Evolutionary conservation across 2,888 invertebrate species (phyloP).

Genomic region (Hesperia comma): DNA sequence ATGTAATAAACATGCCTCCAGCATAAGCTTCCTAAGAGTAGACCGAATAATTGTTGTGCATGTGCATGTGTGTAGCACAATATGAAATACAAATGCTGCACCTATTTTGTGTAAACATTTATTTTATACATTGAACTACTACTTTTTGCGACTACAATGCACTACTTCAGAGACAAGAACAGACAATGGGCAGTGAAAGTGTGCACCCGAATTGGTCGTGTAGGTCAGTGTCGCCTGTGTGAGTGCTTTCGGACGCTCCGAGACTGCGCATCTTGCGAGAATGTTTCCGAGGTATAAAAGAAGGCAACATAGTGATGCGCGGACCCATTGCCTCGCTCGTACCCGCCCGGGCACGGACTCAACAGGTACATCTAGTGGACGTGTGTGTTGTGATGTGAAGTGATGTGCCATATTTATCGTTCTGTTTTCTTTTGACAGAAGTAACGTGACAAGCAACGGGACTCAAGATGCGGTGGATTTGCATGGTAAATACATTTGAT

Average conservation of each 20-base stretch:
- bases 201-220: constrained; percentile 61
- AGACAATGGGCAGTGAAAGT: constrained; percentile 55
- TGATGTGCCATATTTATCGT: constrained; percentile 45
- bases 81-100: no score
- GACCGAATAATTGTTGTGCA: no score
- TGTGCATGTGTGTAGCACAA: no score
- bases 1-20: no score
- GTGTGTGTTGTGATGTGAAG: constrained; percentile 44
- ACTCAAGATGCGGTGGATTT: constrained; percentile 71
- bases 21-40: no score
- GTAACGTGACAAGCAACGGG: constrained; percentile 54
- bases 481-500: constrained; percentile 63
- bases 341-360: constrained; percentile 51
- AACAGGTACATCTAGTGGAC: constrained; percentile 46
- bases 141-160: neutral
- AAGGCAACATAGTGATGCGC: constrained; percentile 69
- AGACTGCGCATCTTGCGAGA: constrained; percentile 72
- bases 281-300: constrained; percentile 83
- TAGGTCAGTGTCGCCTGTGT: constrained; percentile 49
- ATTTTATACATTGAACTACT: neutral
- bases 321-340: constrained; percentile 75
- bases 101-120: no score
- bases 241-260: constrained; percentile 69
- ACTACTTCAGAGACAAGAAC: neutral
- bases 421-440: constrained; percentile 79